These are phyloP conservation scores for Drosophila fulvimacula DNA, from an alignment of 2,888 invertebrate species.

Conservation along the genomic window DNA sequence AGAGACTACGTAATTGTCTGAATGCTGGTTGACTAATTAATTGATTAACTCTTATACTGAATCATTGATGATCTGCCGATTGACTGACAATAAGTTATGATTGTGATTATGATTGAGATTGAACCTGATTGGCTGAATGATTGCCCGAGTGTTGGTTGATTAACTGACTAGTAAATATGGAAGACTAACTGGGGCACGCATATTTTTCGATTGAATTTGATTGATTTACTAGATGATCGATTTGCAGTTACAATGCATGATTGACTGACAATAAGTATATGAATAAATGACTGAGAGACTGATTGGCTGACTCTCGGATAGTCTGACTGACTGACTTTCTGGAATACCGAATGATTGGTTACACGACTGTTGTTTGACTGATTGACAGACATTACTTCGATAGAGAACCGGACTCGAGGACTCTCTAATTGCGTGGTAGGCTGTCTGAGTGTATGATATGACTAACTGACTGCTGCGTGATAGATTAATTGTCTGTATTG, in stretches of 20 bases:
- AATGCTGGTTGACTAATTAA: too few species aligned
- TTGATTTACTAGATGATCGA: neutral
- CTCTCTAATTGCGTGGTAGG: too few species aligned
- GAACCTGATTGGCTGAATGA: too few species aligned
- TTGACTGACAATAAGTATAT: neutral
- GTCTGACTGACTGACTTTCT: neutral
- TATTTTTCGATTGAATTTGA: neutral
- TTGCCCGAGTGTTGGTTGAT: neutral
- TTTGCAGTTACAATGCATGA: neutral
- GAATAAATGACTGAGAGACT: neutral
- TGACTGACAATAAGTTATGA: neutral
- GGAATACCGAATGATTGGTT: neutral
- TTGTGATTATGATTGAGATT: too few species aligned
- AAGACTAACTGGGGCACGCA: too few species aligned
- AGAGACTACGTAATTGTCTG: neutral
- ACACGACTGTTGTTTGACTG: neutral
- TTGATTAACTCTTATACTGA: neutral
- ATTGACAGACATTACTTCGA: too few species aligned
- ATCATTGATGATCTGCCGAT: neutral
- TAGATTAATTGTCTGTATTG: neutral
- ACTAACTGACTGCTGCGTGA: neutral
- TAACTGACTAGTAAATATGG: too few species aligned
- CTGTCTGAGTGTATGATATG: too few species aligned
- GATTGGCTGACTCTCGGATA: neutral
- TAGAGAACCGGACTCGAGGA: too few species aligned